Percentiles rank a stretch among this genome's conserved stretches.
Evolutionary conservation across 2,888 invertebrate genomes (phyloP).

Genomic region (Acrocyrtus sp.): DNA sequence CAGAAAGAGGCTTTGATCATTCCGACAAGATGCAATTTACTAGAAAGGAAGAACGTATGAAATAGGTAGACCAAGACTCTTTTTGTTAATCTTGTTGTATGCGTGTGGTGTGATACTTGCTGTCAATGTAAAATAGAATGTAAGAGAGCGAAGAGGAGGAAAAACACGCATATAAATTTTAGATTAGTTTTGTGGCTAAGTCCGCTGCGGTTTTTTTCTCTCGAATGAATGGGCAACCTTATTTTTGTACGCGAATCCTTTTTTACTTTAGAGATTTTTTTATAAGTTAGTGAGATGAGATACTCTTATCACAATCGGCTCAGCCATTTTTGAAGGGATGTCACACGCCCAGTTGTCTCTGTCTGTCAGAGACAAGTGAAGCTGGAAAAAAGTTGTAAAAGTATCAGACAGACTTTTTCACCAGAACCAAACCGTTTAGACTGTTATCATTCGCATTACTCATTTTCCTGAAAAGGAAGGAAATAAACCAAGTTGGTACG

Average conservation of each 20-base stretch:
- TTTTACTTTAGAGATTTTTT: background rate
- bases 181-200: background rate
- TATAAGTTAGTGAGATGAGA: background rate
- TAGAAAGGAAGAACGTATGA: no score
- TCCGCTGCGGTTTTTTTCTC: background rate
- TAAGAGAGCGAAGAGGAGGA: no score
- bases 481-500: background rate
- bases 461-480: background rate
- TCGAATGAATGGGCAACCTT: conserved; percentile 2
- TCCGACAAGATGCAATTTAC: no score
- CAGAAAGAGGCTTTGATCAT: no score
- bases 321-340: background rate
- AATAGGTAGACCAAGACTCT: no score
- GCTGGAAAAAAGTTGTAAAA: background rate
- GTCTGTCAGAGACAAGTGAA: conserved; percentile 24
- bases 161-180: background rate
- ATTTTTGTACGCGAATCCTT: background rate
- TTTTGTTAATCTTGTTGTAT: no score
- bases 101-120: no score
- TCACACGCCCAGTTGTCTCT: conserved; percentile 31
- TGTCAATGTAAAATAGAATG: no score
- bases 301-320: background rate
- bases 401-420: conserved; percentile 24
- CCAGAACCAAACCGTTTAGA: conserved; percentile 21
- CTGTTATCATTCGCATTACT: conserved; percentile 7